Percentiles rank a stretch among this genome's conserved stretches.
Evolutionary conservation across 1,140 invertebrate species (phyloP).

Genomic region (Diorhabda elongata): DNA sequence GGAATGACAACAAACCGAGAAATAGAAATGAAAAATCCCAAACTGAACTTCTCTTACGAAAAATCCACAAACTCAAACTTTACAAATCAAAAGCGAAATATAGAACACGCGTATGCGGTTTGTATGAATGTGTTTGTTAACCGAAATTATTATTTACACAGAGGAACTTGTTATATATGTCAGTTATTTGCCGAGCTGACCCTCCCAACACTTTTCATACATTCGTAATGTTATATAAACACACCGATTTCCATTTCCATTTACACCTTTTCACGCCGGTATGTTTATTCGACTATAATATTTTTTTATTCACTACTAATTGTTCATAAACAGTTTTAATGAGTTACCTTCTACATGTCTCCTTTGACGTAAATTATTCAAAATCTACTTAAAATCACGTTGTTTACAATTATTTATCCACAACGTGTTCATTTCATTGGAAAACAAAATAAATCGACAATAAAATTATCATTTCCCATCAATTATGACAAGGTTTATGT

Average conservation of each 20-base stretch:
- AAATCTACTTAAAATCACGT: too few relatives aligned
- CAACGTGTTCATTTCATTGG: too few relatives aligned
- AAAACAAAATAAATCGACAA: too few relatives aligned
- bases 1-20: background rate
- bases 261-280: conserved; percentile 29
- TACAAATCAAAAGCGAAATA: conserved; percentile 9
- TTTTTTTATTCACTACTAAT: conserved; percentile 24
- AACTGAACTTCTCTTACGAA: background rate
- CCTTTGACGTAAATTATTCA: too few relatives aligned
- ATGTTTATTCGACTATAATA: conserved; percentile 23
- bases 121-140: conserved; percentile 41
- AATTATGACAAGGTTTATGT: too few relatives aligned
- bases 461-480: too few relatives aligned
- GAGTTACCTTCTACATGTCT: conserved; percentile 6
- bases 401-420: too few relatives aligned
- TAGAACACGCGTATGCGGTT: conserved; percentile 3
- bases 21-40: background rate
- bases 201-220: conserved; percentile 37
- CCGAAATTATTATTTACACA: conserved; percentile 46
- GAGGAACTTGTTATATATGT: conserved; percentile 42
- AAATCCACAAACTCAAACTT: conserved; percentile 5
- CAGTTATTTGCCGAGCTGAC: conserved; percentile 42
- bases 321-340: conserved; percentile 25
- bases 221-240: conserved; percentile 46
- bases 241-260: conserved; percentile 20